phyloP scores from a whole-genome alignment of 1,140 invertebrate genomes.

The Oryctes rhinoceros region DNA sequence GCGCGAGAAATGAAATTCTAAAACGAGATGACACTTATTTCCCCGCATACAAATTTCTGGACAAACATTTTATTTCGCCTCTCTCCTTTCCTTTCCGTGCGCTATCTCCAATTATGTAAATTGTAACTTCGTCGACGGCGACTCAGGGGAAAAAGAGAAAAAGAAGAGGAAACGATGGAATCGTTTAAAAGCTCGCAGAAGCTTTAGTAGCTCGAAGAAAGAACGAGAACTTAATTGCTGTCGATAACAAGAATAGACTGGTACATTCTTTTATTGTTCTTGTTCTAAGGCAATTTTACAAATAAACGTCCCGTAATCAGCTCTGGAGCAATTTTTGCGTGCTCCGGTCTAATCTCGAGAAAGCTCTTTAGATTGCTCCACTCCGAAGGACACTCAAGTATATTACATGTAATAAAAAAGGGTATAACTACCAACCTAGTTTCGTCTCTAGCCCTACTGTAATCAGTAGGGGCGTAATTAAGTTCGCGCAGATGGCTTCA shows the following conservation, averaged over 20 bases:
- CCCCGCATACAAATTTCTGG: neutral
- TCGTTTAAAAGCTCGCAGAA: slow-evolving; percentile 19
- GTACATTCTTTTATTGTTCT: slow-evolving; percentile 32
- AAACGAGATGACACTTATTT: slow-evolving; percentile 1
- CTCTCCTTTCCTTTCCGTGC: neutral
- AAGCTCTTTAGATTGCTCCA: slow-evolving; percentile 25
- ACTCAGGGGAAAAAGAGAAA: neutral
- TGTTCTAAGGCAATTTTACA: slow-evolving; percentile 30
- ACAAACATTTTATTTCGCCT: slow-evolving; percentile 21
- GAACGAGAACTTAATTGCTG: slow-evolving; percentile 26
- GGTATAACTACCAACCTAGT: slow-evolving; percentile 26
- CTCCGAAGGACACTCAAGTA: slow-evolving; percentile 7
- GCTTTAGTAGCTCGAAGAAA: slow-evolving; percentile 21
- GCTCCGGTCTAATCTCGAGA: slow-evolving; percentile 20
- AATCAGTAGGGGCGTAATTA: slow-evolving; percentile 13
- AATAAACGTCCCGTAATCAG: slow-evolving; percentile 34
- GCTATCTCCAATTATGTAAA: slow-evolving; percentile 23
- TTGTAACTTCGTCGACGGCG: slow-evolving; percentile 24
- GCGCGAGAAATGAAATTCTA: neutral
- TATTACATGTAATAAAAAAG: slow-evolving; percentile 36
- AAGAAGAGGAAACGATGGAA: neutral
- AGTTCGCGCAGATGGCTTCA: slow-evolving; percentile 26
- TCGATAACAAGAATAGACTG: slow-evolving; percentile 22
- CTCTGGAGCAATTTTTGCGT: slow-evolving; percentile 23
- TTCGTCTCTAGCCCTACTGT: slow-evolving; percentile 14